Evolutionary conservation across 53 echinoderm and acorn worm genomes (phyloP).

Genomic region (Stichopus horrens): DNA sequence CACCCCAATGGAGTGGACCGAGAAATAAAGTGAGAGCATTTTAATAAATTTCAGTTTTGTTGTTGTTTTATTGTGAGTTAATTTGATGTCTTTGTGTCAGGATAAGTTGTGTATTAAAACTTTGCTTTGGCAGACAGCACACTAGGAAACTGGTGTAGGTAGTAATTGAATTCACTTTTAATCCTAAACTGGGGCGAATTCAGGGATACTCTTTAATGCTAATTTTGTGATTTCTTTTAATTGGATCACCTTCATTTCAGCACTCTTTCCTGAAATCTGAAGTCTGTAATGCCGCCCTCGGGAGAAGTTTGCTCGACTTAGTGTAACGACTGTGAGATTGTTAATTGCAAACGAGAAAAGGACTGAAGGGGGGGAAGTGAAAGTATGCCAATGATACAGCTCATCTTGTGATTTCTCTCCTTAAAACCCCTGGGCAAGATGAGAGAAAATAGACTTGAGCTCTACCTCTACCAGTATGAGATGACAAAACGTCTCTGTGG

Average conservation of each 20-base stretch:
- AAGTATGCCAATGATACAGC: background rate
- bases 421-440: background rate
- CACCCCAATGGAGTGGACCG: no score
- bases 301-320: constrained; percentile 6
- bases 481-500: constrained; percentile 25
- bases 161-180: no score
- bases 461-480: background rate
- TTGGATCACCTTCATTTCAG: constrained; percentile 1
- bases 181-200: background rate
- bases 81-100: no score
- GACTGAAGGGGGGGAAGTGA: background rate
- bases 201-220: background rate
- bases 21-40: no score
- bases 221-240: background rate
- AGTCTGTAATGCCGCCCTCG: background rate
- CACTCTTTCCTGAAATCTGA: background rate
- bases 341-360: background rate
- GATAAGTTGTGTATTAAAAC: no score
- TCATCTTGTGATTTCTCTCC: background rate
- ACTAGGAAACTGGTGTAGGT: no score
- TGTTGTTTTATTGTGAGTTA: no score
- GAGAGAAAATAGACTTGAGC: background rate
- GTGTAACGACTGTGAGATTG: background rate
- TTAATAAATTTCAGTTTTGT: no score
- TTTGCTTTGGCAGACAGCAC: no score